Evolutionary conservation across 2,888 invertebrate species (phyloP).

Genomic region (Sesamia inferens): DNA sequence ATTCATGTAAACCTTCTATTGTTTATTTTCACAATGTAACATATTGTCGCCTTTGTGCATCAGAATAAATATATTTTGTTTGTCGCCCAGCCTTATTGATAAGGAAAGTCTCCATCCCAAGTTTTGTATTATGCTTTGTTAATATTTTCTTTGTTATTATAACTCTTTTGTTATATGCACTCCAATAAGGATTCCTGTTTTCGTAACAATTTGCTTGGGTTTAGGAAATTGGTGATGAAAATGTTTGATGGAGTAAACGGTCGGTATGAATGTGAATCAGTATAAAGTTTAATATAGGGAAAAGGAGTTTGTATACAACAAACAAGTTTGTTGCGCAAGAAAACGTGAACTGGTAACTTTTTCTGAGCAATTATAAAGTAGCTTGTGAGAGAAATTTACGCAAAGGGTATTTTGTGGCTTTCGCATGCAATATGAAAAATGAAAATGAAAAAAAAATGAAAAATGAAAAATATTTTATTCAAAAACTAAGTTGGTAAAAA

Average conservation of each 20-base stretch:
- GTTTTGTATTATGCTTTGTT: constrained; percentile 45
- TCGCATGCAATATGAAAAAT: too few relatives aligned
- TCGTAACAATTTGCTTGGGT: constrained; percentile 10
- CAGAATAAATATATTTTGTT: constrained; percentile 58
- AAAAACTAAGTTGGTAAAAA: too few relatives aligned
- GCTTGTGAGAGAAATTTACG: too few relatives aligned
- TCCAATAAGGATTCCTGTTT: constrained; percentile 29
- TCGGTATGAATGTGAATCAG: constrained; percentile 20
- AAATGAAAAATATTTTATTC: too few relatives aligned
- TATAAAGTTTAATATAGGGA: neutral
- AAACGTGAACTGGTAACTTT: neutral
- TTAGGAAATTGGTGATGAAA: constrained; percentile 4
- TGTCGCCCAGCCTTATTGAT: constrained; percentile 46
- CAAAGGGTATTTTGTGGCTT: too few relatives aligned
- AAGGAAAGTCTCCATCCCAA: constrained; percentile 37
- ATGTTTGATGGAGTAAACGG: neutral
- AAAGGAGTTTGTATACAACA: neutral
- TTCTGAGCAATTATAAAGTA: neutral
- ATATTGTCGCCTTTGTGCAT: constrained; percentile 46
- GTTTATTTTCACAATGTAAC: constrained; percentile 17
- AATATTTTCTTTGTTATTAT: constrained; percentile 40
- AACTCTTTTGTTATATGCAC: constrained; percentile 44
- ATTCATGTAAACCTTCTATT: constrained; percentile 13
- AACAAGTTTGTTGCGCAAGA: neutral
- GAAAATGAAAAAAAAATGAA: too few relatives aligned